phyloP scores from a whole-genome alignment of 2,888 invertebrate genomes.

The Rhagonycha fulva region DNA sequence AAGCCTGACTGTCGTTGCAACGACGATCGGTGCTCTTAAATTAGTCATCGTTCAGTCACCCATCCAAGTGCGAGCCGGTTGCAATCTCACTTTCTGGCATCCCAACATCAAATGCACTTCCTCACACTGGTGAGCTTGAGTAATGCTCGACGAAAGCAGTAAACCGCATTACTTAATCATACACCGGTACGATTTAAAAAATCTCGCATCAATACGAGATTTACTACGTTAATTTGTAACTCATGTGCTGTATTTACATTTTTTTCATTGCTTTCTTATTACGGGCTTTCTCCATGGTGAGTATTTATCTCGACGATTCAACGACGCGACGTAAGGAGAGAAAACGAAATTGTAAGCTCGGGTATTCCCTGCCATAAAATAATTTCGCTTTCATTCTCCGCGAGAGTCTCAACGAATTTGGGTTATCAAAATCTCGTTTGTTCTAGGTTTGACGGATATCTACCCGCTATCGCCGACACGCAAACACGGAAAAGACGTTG shows the following conservation, averaged over 20 bases:
- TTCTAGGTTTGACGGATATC: slow-evolving; percentile 76
- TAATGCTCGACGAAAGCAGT: background rate
- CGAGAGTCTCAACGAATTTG: background rate
- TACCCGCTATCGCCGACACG: slow-evolving; percentile 70
- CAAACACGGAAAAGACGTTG: slow-evolving; percentile 76
- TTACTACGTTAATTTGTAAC: slow-evolving; percentile 61
- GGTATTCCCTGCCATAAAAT: too few relatives aligned
- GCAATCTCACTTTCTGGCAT: too few relatives aligned
- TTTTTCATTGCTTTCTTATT: slow-evolving; percentile 65
- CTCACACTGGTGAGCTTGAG: background rate
- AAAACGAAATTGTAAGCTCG: background rate
- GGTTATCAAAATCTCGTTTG: slow-evolving; percentile 30
- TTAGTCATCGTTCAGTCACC: too few relatives aligned
- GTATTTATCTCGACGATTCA: slow-evolving; percentile 40
- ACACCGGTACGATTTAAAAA: background rate
- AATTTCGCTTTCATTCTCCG: background rate
- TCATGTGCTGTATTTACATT: slow-evolving; percentile 65
- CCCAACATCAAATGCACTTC: background rate
- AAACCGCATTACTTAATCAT: background rate
- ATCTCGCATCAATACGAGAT: slow-evolving; percentile 34
- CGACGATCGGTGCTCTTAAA: too few relatives aligned
- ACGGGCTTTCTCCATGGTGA: slow-evolving; percentile 71
- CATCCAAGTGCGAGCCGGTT: too few relatives aligned
- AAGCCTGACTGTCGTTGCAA: too few relatives aligned
- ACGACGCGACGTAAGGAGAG: background rate